Evolutionary conservation across 2,797 vertebrate genomes (phyloP).

Genomic region (Lepus oiostolus): DNA sequence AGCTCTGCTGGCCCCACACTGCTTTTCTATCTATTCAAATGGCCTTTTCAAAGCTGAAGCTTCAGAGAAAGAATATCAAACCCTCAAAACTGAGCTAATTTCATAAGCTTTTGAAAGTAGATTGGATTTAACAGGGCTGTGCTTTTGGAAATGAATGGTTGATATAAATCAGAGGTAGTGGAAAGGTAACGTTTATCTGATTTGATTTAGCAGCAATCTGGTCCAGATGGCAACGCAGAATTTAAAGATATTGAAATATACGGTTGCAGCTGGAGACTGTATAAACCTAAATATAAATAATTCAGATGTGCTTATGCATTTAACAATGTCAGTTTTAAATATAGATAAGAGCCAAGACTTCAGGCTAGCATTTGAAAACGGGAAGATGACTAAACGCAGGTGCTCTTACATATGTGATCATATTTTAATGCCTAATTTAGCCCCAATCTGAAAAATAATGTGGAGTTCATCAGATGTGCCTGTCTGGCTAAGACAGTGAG

Average conservation of each 20-base stretch:
- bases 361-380: slow-evolving; percentile 79
- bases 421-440: slow-evolving; percentile 83
- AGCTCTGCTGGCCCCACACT: slow-evolving; percentile 44
- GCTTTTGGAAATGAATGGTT: slow-evolving; percentile 70
- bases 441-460: slow-evolving; percentile 69
- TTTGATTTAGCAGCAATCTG: slow-evolving; percentile 85
- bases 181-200: slow-evolving; percentile 87
- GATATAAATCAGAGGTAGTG: slow-evolving; percentile 82
- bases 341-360: slow-evolving; percentile 72
- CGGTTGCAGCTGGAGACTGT: slow-evolving; percentile 79
- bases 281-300: slow-evolving; percentile 84
- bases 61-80: slow-evolving; percentile 69
- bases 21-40: slow-evolving; percentile 67
- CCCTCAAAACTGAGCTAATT: slow-evolving; percentile 80
- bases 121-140: slow-evolving; percentile 78
- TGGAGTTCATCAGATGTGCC: slow-evolving; percentile 73
- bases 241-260: slow-evolving; percentile 84
- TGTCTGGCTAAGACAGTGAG: slow-evolving; percentile 73
- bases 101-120: slow-evolving; percentile 78
- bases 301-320: slow-evolving; percentile 79
- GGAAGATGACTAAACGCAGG: slow-evolving; percentile 78
- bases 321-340: slow-evolving; percentile 83
- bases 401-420: slow-evolving; percentile 67
- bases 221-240: slow-evolving; percentile 80
- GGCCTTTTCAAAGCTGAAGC: slow-evolving; percentile 75